Conservation (phyloP, 2,113 vertebrate genomes). For the Suncus etruscus region DNA sequence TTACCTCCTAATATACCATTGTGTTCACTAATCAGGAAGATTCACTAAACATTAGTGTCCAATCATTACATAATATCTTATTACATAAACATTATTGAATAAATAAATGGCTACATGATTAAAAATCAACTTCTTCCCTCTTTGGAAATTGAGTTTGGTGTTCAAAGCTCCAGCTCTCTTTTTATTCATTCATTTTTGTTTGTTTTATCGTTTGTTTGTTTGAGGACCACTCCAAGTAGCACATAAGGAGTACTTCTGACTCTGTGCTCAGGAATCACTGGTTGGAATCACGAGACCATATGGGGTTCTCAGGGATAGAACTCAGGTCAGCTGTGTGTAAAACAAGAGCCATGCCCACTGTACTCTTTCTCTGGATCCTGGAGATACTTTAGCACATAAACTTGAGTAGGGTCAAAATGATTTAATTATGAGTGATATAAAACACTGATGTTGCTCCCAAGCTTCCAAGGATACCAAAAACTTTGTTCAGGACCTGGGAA, state of each 20-base stretch:
- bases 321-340: too few relatives aligned
- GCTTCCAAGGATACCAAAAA: slow-evolving; percentile 46
- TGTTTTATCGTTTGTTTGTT: background rate
- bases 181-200: background rate
- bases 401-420: background rate
- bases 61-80: background rate
- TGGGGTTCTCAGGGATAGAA: too few relatives aligned
- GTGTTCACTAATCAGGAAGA: slow-evolving; percentile 13
- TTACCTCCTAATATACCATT: background rate
- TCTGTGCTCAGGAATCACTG: too few relatives aligned
- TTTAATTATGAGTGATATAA: slow-evolving; percentile 10
- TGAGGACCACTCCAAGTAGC: background rate
- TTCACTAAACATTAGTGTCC: background rate
- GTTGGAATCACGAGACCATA: too few relatives aligned
- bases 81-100: background rate
- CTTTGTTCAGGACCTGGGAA: background rate
- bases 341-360: too few relatives aligned
- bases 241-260: too few relatives aligned
- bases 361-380: too few relatives aligned
- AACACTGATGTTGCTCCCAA: slow-evolving; percentile 15
- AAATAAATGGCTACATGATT: slow-evolving; percentile 22
- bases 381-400: slow-evolving; percentile 25
- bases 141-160: background rate
- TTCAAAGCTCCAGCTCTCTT: background rate
- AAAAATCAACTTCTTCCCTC: background rate